These are phyloP conservation scores for Hippocampus comes DNA, from an alignment of 2,113 vertebrate species.

Conservation along the genomic window DNA sequence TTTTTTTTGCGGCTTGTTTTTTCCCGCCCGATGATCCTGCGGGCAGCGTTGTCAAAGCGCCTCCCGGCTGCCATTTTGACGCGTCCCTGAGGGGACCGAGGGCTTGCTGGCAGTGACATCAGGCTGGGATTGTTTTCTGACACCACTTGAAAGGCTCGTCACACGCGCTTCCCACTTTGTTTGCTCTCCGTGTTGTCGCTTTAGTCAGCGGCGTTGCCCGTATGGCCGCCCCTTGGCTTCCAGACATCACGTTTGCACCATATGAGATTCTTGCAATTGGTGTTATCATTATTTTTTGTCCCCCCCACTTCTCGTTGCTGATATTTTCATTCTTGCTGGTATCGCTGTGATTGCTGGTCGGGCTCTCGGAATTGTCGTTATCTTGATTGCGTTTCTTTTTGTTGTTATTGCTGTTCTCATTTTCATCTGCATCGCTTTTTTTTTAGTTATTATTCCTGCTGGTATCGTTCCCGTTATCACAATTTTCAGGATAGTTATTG, in stretches of 20 bases:
- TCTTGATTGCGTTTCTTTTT: too few relatives aligned
- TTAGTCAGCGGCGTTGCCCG: not conserved
- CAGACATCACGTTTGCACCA: too few relatives aligned
- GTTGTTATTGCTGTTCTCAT: not conserved
- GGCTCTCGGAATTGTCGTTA: too few relatives aligned
- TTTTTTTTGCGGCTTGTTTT: constrained; percentile 40
- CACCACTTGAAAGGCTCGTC: constrained; percentile 41
- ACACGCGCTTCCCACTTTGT: constrained; percentile 22
- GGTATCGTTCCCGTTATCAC: too few relatives aligned
- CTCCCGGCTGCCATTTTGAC: not conserved
- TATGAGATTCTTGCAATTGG: too few relatives aligned
- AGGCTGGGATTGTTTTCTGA: constrained; percentile 28
- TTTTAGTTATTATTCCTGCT: too few relatives aligned
- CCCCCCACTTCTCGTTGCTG: too few relatives aligned
- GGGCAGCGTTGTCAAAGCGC: not conserved
- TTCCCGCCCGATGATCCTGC: not conserved
- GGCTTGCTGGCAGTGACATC: not conserved
- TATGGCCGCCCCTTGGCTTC: not conserved
- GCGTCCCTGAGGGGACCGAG: not conserved
- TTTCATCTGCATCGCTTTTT: not conserved
- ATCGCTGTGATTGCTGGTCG: too few relatives aligned
- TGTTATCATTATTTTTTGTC: too few relatives aligned
- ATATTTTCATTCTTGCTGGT: too few relatives aligned
- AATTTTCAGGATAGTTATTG: too few relatives aligned
- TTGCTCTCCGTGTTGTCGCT: not conserved